Base-by-base conservation (phyloP, 2,113 vertebrate genomes). In the Uria lomvia region DNA sequence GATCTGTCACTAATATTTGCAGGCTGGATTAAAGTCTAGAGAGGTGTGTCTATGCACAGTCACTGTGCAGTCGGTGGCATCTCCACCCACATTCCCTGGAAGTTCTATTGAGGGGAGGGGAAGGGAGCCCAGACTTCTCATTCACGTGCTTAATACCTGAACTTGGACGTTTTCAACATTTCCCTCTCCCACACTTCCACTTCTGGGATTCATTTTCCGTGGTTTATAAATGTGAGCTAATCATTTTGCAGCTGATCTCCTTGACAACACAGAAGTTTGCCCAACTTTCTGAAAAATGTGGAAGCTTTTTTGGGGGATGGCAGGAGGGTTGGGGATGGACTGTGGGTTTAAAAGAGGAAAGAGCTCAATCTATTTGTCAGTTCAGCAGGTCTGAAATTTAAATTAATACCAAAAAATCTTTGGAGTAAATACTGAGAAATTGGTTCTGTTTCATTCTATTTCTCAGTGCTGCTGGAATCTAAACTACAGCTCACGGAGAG, bases 171-270 rank as follows among this genome's bases (percentile, higher is more conserved):
- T 94, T 90, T n/a, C 22, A 45, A 4, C 32, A 42, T 53, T 62
- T 42, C 12, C 7, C 15, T 78, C 17, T 74, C n/a, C 36, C 19
- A n/a, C 17, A 55, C 15, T 76, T 75, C 34, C 23, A 80, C 6
- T 43, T 7, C 18, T 49, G 24, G 22, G 9, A 68, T 5, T 6
- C 0, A 0, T 76, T 90, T 67, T 68, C 63, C 15, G 18, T 6
- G 3, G 22, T 55, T 85, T 73, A 71, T 40, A 66, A 42, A 42
- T 6, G 11, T 58, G 19, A 77, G 16, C 6, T 60, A 40, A 52
- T 38, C 0, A 62, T 77, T 92, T 87, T 58, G 12, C 45, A 84
- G 27, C 11, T 67, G 47, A 49, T 24, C 22, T n/a, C 21, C 27
- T 74, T 66, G 26, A 72, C 27, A 81, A 62, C 16, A 66, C 0